Base-by-base conservation (phyloP, 2,113 vertebrate genomes). In the Balaeniceps rex region DNA sequence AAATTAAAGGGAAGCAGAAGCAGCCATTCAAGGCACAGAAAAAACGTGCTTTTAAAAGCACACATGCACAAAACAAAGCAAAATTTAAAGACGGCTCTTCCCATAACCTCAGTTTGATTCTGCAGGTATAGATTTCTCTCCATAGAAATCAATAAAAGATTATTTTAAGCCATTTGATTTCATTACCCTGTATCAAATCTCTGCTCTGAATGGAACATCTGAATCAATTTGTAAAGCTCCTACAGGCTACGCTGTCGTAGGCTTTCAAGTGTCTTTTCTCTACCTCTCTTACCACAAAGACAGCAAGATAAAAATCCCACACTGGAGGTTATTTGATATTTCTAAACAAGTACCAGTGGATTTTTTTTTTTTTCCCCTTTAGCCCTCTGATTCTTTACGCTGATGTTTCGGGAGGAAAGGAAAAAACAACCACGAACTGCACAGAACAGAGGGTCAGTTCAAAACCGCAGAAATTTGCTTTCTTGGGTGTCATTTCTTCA, bases 81-180 rank as follows among this genome's bases (percentile, higher is more conserved):
- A 63, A 76, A 90, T 51, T 28, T 93, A 40, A 89, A 89, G 81
- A 78, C 58, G 58, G 74, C 33, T 87, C 74, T 79, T 42, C 36
- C 58, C 34, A 4, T 9, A n/a, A 75, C 29, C 61, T 74, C 87
- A 2, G 87, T 58, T 29, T 63, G 84, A 74, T 91, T 85, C 70
- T 49, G 71, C 51, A 70, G 64, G 51, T 85, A 94, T 44, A 55
- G 91, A 91, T 66, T 88, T 79, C 74, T 87, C 81, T 63, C 89
- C 89, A 44, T 90, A 46, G 85, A 94, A 95, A 94, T 96, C 94
- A 85, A 80, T 80, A 38, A 60, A 16, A 72, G 89, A 79, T 94
- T 80, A 95, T 95, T 95, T 95, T 83, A 82, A 88, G 84, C 78
- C 17, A 58, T 80, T 94, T 89, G 87, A 95, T 95, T 95, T 91